Evolutionary conservation across 2,113 vertebrate species (phyloP).

Genomic region (Paramormyrops kingsleyae): DNA sequence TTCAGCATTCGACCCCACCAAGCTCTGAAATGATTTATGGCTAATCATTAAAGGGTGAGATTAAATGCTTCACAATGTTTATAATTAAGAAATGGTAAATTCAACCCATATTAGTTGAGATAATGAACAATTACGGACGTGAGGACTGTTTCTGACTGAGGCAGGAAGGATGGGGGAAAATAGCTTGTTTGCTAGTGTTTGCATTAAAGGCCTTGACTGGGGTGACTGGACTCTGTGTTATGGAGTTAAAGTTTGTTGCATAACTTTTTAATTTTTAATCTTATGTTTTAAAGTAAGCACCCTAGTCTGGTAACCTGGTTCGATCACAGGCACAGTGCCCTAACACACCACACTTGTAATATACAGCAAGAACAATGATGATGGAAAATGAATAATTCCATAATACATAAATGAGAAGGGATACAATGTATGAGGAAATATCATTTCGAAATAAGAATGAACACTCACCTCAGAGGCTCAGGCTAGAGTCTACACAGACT

Average conservation of each 20-base stretch:
- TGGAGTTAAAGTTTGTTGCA: background rate
- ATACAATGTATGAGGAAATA: background rate
- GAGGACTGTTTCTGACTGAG: background rate
- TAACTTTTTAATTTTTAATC: background rate
- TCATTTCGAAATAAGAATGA: background rate
- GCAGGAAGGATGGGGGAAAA: background rate
- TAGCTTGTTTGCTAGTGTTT: background rate
- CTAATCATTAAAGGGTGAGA: slow-evolving; percentile 12
- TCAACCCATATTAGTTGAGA: background rate
- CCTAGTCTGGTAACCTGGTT: no score
- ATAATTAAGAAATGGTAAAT: background rate
- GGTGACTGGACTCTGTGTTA: background rate
- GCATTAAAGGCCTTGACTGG: background rate
- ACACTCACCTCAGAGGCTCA: background rate
- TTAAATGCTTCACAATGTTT: slow-evolving; percentile 7
- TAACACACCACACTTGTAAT: background rate
- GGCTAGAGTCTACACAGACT: background rate
- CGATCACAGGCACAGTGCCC: background rate
- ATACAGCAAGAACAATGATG: background rate
- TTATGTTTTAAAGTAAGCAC: background rate
- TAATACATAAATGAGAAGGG: background rate
- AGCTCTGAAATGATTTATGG: slow-evolving; percentile 15
- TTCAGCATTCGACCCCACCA: background rate
- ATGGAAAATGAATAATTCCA: background rate
- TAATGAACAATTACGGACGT: slow-evolving; percentile 1